phyloP scores from a whole-genome alignment of 2,113 vertebrate species.

The Ailurus styani region DNA sequence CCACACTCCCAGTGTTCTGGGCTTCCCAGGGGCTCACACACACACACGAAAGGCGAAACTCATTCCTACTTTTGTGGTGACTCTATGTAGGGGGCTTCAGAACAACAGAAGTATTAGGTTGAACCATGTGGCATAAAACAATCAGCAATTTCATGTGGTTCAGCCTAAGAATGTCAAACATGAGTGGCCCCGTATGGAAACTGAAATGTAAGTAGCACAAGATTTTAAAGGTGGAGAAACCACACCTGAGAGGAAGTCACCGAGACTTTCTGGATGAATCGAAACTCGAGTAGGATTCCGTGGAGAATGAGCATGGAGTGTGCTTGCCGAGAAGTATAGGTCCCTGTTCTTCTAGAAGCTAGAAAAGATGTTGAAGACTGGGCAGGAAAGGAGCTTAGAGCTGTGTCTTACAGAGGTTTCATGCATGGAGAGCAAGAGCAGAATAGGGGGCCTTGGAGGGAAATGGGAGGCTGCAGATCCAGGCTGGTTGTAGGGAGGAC shows the following conservation, averaged over 20 bases:
- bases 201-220: background rate
- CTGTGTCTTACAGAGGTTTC: background rate
- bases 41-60: background rate
- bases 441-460: no score
- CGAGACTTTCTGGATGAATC: background rate
- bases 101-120: no score
- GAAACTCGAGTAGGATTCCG: background rate
- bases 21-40: background rate
- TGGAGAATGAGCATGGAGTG: background rate
- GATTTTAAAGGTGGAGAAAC: background rate
- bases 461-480: background rate
- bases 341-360: background rate
- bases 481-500: background rate
- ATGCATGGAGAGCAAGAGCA: background rate
- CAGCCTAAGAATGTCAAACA: background rate
- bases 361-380: background rate
- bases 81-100: background rate
- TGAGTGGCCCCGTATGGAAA: background rate
- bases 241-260: background rate
- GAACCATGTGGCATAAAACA: background rate
- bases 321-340: rapidly evolving
- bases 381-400: background rate
- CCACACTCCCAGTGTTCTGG: background rate
- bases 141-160: background rate
- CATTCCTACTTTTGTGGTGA: background rate